A percentile compares a stretch with the other conserved stretches of the same genome.
These are phyloP conservation scores for Trichomalopsis sarcophagae DNA, from an alignment of 1,140 invertebrate genomes.

Conservation along the genomic window DNA sequence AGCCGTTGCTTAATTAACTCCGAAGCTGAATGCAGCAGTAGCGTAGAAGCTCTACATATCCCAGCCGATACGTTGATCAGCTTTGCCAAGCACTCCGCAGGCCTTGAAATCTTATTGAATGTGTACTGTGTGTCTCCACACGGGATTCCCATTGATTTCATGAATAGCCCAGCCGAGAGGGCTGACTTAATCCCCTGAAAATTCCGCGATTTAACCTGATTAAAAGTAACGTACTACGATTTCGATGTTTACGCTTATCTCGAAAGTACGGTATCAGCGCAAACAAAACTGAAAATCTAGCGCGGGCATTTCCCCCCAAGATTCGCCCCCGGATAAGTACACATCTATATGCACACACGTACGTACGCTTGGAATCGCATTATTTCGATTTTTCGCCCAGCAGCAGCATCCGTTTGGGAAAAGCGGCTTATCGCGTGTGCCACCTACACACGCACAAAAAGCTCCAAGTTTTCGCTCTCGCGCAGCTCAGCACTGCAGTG, in stretches of 20 bases:
- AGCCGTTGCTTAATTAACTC: neutral
- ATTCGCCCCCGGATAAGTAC: neutral
- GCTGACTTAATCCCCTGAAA: neutral
- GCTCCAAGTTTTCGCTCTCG: constrained; percentile 36
- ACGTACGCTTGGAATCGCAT: constrained; percentile 10
- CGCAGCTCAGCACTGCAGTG: neutral
- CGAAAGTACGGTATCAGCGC: neutral
- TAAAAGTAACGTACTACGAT: neutral
- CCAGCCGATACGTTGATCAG: neutral
- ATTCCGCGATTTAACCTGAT: neutral
- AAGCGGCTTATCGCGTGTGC: constrained; percentile 41
- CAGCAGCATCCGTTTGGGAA: neutral
- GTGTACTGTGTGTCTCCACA: neutral
- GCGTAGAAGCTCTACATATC: neutral
- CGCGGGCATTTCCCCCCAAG: too few relatives aligned
- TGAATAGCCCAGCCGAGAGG: neutral
- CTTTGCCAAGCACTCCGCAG: neutral
- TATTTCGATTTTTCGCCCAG: constrained; percentile 39
- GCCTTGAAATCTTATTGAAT: neutral
- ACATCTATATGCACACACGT: neutral
- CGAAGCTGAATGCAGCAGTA: neutral
- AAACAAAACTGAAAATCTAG: too few relatives aligned
- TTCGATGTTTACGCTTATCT: neutral
- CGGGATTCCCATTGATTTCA: neutral
- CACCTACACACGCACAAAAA: constrained; percentile 3